phyloP scores from a whole-genome alignment of 2,888 invertebrate species.

The Cantharis nigra region DNA sequence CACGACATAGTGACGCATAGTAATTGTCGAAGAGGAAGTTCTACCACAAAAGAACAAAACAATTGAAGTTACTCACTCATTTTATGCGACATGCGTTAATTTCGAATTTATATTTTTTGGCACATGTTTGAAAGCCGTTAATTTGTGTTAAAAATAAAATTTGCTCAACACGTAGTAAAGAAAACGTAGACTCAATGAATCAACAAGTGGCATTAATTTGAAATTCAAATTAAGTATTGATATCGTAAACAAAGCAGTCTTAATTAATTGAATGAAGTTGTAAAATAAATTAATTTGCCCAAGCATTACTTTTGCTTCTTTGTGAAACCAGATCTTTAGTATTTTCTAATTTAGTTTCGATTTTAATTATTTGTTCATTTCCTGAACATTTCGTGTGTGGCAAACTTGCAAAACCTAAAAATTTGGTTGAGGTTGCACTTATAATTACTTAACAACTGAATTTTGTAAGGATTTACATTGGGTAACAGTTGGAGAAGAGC shows the following conservation, averaged over 20 bases:
- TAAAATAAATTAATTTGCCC: background rate
- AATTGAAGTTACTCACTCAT: background rate
- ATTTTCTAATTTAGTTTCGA: background rate
- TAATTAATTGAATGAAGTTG: background rate
- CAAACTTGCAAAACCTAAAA: background rate
- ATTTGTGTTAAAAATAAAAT: background rate
- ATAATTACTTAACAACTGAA: background rate
- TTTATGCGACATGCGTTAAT: background rate
- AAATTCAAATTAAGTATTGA: background rate
- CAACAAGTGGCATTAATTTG: slow-evolving; percentile 5
- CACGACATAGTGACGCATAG: background rate
- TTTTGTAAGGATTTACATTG: background rate
- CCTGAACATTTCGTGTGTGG: background rate
- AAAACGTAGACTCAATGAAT: background rate
- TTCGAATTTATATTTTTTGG: background rate
- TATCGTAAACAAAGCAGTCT: background rate
- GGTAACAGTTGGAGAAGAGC: background rate
- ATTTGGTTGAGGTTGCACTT: background rate
- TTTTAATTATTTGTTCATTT: background rate
- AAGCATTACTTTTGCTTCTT: background rate
- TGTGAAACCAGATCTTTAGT: background rate
- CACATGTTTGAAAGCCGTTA: background rate
- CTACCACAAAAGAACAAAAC: background rate
- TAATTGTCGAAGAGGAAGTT: background rate
- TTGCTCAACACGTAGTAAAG: background rate